Percentiles rank a stretch among this genome's conserved stretches.
Conservation (phyloP, 2,797 vertebrate genomes). For the Huso huso region DNA sequence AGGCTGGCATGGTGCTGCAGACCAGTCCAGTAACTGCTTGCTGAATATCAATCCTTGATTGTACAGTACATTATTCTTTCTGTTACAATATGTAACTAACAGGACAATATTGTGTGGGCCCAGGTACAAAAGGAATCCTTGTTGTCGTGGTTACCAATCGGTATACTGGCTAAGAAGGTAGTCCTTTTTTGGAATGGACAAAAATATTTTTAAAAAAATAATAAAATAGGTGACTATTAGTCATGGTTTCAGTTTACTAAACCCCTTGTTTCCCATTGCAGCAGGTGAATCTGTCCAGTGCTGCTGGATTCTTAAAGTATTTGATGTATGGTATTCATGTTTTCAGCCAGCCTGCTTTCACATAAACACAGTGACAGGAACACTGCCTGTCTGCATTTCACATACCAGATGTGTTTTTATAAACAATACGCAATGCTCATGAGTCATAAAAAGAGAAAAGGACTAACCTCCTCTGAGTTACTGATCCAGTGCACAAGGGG, state of each 20-base stretch:
- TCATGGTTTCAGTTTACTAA: slow-evolving; percentile 56
- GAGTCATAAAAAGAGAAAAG: too few species aligned
- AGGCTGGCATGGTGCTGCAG: slow-evolving; percentile 51
- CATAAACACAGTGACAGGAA: too few species aligned
- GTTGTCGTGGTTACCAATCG: slow-evolving; percentile 35
- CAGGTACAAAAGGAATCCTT: slow-evolving; percentile 53
- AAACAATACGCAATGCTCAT: too few species aligned
- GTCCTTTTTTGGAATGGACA: slow-evolving; percentile 68
- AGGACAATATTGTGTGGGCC: slow-evolving; percentile 52
- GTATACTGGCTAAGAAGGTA: slow-evolving; percentile 55
- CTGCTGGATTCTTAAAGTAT: neutral
- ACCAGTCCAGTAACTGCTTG: slow-evolving; percentile 68
- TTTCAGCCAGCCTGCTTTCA: too few species aligned
- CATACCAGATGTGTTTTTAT: too few species aligned
- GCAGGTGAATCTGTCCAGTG: too few species aligned
- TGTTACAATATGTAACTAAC: slow-evolving; percentile 58
- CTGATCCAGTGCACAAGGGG: too few species aligned
- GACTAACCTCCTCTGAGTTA: too few species aligned
- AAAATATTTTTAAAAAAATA: slow-evolving; percentile 75
- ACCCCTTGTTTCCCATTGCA: neutral
- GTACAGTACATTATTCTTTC: slow-evolving; percentile 64
- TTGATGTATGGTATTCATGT: too few species aligned
- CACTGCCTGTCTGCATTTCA: too few species aligned
- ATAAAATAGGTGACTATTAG: slow-evolving; percentile 71
- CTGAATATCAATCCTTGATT: slow-evolving; percentile 67